Evolutionary conservation across 2,797 vertebrate species (phyloP).

Genomic region (Rhynchonycteris naso): DNA sequence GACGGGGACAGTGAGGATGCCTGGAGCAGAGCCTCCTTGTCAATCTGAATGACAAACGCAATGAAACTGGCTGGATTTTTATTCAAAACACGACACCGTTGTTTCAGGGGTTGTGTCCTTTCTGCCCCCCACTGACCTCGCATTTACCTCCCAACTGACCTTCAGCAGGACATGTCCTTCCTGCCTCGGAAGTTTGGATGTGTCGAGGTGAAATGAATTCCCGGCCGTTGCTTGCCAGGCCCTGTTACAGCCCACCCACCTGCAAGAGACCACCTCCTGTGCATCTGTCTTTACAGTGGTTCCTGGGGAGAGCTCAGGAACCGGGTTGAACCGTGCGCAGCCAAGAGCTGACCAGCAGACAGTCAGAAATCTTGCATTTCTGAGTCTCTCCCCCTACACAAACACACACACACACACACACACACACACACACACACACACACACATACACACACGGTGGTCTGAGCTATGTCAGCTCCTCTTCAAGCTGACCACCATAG

Average conservation of each 20-base stretch:
- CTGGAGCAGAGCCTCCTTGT: background rate
- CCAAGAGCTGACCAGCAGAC: rapidly evolving
- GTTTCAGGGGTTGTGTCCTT: background rate
- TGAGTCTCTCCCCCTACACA: rapidly evolving
- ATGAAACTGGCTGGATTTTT: background rate
- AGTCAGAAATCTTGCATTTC: background rate
- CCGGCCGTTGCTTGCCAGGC: background rate
- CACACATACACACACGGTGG: rapidly evolving
- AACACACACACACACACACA: no score
- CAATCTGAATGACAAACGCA: background rate
- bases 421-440: rapidly evolving
- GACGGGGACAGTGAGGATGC: rapidly evolving
- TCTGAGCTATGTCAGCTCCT: background rate
- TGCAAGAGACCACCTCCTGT: background rate
- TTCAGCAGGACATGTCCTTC: background rate
- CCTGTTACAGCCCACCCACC: no score
- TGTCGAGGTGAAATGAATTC: background rate
- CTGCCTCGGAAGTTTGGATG: background rate
- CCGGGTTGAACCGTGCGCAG: background rate
- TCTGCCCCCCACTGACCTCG: background rate
- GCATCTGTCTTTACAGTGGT: background rate
- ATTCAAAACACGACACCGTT: background rate
- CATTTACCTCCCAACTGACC: background rate
- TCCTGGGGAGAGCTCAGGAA: background rate
- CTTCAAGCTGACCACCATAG: background rate